phyloP scores from a whole-genome alignment of 2,888 invertebrate genomes.

The Brenthis hecate region DNA sequence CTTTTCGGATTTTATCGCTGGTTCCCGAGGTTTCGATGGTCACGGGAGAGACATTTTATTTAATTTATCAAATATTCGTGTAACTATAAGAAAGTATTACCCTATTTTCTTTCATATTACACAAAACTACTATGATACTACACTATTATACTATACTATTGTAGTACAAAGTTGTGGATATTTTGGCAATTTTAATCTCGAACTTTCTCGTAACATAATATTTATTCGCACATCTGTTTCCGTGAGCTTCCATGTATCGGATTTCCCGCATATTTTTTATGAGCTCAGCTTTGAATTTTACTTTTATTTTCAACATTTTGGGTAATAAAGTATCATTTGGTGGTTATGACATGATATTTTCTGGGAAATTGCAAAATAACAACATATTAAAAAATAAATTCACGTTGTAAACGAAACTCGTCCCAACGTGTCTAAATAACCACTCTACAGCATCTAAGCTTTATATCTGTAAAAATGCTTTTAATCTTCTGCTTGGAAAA shows the following conservation, averaged over 20 bases:
- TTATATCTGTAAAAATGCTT: too few species aligned
- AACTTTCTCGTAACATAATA: slow-evolving; percentile 12
- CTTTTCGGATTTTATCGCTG: too few species aligned
- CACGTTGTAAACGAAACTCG: background rate
- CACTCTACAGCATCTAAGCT: too few species aligned
- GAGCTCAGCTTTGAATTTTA: slow-evolving; percentile 10
- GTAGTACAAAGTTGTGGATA: background rate
- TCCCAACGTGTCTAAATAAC: too few species aligned
- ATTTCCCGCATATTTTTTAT: slow-evolving; percentile 24
- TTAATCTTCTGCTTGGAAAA: too few species aligned
- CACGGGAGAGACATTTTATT: too few species aligned
- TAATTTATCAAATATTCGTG: too few species aligned
- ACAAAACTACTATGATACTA: background rate
- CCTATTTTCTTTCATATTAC: background rate
- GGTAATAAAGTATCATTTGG: slow-evolving; percentile 2
- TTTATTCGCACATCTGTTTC: slow-evolving; percentile 6
- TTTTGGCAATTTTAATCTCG: slow-evolving; percentile 6
- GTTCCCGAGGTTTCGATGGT: too few species aligned
- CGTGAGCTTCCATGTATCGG: slow-evolving; percentile 11
- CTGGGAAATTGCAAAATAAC: too few species aligned
- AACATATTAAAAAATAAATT: too few species aligned
- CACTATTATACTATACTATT: background rate
- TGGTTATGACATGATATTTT: background rate
- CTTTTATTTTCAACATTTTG: slow-evolving; percentile 4
- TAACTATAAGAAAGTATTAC: too few species aligned